Conservation (phyloP, 2,888 invertebrate genomes). For the Euzetes globulus region DNA sequence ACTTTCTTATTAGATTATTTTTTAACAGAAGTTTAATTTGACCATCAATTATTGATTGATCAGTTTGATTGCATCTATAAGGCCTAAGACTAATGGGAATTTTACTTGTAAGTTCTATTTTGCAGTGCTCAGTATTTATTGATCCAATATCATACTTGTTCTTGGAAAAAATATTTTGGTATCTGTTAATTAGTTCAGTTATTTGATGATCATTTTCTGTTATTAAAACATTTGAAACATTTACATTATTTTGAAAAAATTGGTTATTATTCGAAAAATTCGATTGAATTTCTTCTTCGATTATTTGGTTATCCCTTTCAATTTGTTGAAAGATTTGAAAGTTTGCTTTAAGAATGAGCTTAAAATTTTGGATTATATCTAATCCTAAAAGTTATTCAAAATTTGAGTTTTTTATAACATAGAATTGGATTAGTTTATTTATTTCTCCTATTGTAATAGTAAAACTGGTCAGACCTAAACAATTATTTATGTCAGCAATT, state of each 20-base stretch:
- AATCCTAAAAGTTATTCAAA: background rate
- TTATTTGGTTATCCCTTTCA: background rate
- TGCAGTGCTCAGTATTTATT: slow-evolving; percentile 30
- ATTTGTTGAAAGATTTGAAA: background rate
- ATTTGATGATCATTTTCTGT: background rate
- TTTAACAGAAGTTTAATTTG: slow-evolving; percentile 36
- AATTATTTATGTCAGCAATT: background rate
- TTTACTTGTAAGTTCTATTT: slow-evolving; percentile 29
- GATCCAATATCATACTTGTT: slow-evolving; percentile 31
- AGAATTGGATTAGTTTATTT: background rate
- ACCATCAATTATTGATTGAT: slow-evolving; percentile 31
- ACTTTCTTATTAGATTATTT: too few species aligned
- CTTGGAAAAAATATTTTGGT: slow-evolving; percentile 2
- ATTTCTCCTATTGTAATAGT: background rate
- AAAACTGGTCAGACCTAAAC: background rate
- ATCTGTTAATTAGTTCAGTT: background rate
- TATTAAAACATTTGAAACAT: background rate
- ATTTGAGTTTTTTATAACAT: background rate
- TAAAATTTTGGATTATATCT: slow-evolving; percentile 1
- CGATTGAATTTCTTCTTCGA: background rate
- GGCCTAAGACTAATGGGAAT: slow-evolving; percentile 36
- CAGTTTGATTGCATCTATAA: slow-evolving; percentile 31
- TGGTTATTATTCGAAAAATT: background rate
- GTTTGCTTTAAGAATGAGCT: background rate
- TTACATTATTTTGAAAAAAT: background rate